Percentiles rank a stretch among this genome's conserved stretches.
Evolutionary conservation across 2,797 vertebrate species (phyloP).

Genomic region (Halcyon smyrnensis): DNA sequence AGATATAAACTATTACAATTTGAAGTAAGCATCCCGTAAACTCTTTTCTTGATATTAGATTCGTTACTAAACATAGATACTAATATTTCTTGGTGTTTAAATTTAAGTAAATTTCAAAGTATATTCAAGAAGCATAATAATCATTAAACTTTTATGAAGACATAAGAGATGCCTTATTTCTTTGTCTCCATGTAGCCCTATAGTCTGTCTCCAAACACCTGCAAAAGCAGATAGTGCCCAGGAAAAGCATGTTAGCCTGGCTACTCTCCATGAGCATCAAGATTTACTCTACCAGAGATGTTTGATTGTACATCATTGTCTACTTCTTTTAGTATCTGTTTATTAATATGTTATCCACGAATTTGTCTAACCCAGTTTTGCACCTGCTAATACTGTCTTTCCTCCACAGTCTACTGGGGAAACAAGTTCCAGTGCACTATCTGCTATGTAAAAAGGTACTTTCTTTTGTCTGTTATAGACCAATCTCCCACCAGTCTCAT

Average conservation of each 20-base stretch:
- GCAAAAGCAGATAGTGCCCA: background rate
- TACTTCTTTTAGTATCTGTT: background rate
- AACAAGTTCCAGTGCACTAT: background rate
- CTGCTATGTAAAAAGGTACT: background rate
- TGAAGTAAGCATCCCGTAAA: background rate
- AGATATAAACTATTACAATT: background rate
- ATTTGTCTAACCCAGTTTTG: background rate
- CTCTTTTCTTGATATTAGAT: background rate
- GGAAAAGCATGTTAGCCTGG: background rate
- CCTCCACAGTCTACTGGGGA: background rate
- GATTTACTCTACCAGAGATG: background rate
- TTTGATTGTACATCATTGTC: fast-evolving
- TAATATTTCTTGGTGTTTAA: background rate
- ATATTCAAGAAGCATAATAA: background rate
- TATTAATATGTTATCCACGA: background rate
- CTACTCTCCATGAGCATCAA: fast-evolving
- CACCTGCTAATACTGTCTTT: background rate
- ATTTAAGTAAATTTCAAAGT: background rate
- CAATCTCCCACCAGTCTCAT: background rate
- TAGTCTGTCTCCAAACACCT: background rate
- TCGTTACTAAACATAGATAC: background rate
- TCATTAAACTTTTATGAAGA: background rate
- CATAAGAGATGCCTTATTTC: background rate
- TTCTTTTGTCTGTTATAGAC: background rate
- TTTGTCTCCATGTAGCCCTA: background rate